phyloP scores from a whole-genome alignment of 2,888 invertebrate genomes.

The Hypena proboscidalis region DNA sequence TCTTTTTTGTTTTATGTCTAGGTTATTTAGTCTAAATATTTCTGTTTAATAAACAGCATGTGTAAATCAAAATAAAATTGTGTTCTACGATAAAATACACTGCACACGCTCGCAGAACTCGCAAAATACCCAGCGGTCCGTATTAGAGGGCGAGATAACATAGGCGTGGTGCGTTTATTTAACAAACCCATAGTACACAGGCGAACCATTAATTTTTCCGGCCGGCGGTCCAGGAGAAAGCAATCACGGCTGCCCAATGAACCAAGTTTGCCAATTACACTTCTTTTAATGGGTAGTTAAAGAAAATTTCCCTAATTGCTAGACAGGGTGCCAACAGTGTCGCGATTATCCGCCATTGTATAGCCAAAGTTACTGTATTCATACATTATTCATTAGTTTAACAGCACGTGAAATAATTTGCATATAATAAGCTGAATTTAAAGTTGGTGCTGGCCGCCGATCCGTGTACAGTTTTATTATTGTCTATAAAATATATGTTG shows the following conservation, averaged over 20 bases:
- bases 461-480: conserved; percentile 18
- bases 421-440: conserved; percentile 33
- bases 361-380: conserved; percentile 48
- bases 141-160: conserved; percentile 48
- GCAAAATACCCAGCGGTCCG: conserved; percentile 42
- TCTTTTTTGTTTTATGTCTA: neutral
- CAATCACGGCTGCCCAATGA: conserved; percentile 74
- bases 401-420: conserved; percentile 38
- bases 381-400: conserved; percentile 53
- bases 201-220: conserved; percentile 68
- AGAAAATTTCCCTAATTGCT: conserved; percentile 70
- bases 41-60: too few relatives aligned
- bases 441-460: conserved; percentile 19
- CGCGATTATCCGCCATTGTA: conserved; percentile 44
- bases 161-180: conserved; percentile 44
- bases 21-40: conserved; percentile 1
- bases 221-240: conserved; percentile 62
- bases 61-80: conserved; percentile 4
- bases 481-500: conserved; percentile 24
- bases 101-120: conserved; percentile 25
- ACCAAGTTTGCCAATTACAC: conserved; percentile 76
- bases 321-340: conserved; percentile 57
- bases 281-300: conserved; percentile 72
- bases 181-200: conserved; percentile 57
- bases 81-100: too few relatives aligned